A percentile compares a stretch with the other conserved stretches of the same genome.
These are phyloP conservation scores for Ramphastos sulfuratus DNA, from an alignment of 2,113 vertebrate genomes.

Conservation along the genomic window DNA sequence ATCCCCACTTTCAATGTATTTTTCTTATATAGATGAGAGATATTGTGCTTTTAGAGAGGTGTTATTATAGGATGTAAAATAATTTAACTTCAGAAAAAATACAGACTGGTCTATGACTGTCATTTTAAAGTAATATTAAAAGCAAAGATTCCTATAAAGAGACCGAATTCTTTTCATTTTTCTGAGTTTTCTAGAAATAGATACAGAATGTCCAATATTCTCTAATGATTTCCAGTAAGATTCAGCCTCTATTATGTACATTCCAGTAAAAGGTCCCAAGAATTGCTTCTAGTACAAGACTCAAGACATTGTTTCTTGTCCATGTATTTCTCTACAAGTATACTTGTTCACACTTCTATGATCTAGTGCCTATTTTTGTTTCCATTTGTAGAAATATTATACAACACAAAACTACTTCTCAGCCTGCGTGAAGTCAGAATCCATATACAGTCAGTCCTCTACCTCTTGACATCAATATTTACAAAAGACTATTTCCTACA, in stretches of 20 bases:
- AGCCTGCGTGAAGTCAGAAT: background rate
- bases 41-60: background rate
- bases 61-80: background rate
- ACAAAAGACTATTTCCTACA: background rate
- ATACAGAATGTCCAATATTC: background rate
- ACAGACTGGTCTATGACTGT: background rate
- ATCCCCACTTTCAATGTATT: background rate
- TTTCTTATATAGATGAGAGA: background rate
- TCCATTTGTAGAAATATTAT: background rate
- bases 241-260: background rate
- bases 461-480: background rate
- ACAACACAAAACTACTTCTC: background rate
- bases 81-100: conserved; percentile 18
- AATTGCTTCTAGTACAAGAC: background rate
- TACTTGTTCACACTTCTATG: background rate
- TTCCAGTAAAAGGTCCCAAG: background rate
- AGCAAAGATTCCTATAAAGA: background rate
- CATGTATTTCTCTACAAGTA: background rate
- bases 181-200: background rate
- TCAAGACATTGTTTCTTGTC: background rate
- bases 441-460: background rate
- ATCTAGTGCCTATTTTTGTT: background rate
- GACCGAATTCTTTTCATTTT: background rate
- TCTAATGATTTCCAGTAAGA: background rate
- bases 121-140: background rate